These are phyloP conservation scores for Chaetodon auriga DNA, from an alignment of 2,113 vertebrate genomes.

Conservation along the genomic window DNA sequence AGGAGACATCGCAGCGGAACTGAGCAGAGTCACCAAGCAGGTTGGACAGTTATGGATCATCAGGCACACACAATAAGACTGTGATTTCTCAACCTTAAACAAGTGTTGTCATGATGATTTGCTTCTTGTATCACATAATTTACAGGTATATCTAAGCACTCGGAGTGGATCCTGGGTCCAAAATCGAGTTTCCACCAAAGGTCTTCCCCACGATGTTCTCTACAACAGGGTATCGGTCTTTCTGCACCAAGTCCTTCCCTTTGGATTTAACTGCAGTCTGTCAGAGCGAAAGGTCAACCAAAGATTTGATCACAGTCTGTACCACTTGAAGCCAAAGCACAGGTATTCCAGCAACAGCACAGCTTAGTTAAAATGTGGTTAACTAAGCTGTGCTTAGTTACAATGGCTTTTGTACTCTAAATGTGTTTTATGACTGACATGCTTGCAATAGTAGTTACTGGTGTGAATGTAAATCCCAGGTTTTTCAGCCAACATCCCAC, in stretches of 20 bases:
- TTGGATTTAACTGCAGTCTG: slow-evolving; percentile 51
- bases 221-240: slow-evolving; percentile 67
- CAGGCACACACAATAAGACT: background rate
- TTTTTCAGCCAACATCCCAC: slow-evolving; percentile 89
- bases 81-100: background rate
- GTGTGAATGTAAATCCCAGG: slow-evolving; percentile 71
- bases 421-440: no score
- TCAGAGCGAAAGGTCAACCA: slow-evolving; percentile 81
- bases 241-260: slow-evolving; percentile 77
- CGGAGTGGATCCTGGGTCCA: slow-evolving; percentile 90
- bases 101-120: no score
- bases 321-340: slow-evolving; percentile 87
- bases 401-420: background rate
- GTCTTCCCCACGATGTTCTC: slow-evolving; percentile 87
- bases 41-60: slow-evolving; percentile 67
- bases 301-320: slow-evolving; percentile 87
- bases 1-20: slow-evolving; percentile 92
- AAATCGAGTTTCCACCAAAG: slow-evolving; percentile 86
- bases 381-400: no score
- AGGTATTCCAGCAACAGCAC: slow-evolving; percentile 79
- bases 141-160: slow-evolving; percentile 94
- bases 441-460: background rate
- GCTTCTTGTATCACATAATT: background rate
- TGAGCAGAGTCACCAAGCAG: slow-evolving; percentile 92
- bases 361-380: background rate